Conservation (phyloP, 1,140 invertebrate genomes). For the Lasioglossum baleicum region DNA sequence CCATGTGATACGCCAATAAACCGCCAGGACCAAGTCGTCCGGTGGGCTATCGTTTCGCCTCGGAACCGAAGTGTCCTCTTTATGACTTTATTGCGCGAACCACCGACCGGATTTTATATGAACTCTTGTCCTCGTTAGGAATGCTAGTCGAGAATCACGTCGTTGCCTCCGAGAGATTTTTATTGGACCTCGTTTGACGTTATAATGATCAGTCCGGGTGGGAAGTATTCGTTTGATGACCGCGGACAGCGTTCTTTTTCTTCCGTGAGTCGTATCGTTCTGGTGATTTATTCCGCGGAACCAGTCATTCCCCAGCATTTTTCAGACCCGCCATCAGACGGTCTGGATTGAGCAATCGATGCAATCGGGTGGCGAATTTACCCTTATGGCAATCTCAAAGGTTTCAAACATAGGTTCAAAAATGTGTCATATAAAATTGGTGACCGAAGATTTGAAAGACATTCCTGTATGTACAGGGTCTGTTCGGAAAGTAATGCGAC, state of each 20-base stretch:
- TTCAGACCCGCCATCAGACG: too few relatives aligned
- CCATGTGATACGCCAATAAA: conserved; percentile 40
- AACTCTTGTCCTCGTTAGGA: conserved; percentile 37
- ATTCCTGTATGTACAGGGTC: too few relatives aligned
- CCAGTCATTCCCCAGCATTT: too few relatives aligned
- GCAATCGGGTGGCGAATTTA: too few relatives aligned
- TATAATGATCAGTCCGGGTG: not conserved
- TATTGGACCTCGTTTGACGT: not conserved
- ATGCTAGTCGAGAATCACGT: conserved; percentile 2
- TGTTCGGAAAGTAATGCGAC: too few relatives aligned
- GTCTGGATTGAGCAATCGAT: too few relatives aligned
- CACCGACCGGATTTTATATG: conserved; percentile 25
- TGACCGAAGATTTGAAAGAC: too few relatives aligned
- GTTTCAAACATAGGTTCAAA: too few relatives aligned
- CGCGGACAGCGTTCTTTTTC: not conserved
- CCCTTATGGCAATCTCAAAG: too few relatives aligned
- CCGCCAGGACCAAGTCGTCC: not conserved
- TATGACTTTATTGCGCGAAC: conserved; percentile 46
- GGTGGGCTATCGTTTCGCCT: not conserved
- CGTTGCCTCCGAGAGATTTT: not conserved
- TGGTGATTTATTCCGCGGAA: too few relatives aligned
- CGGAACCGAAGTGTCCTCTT: conserved; percentile 3
- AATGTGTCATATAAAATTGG: too few relatives aligned
- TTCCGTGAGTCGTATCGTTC: not conserved
- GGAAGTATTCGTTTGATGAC: not conserved